These are phyloP conservation scores for Emberiza fucata DNA, from an alignment of 2,113 vertebrate species.

Conservation along the genomic window DNA sequence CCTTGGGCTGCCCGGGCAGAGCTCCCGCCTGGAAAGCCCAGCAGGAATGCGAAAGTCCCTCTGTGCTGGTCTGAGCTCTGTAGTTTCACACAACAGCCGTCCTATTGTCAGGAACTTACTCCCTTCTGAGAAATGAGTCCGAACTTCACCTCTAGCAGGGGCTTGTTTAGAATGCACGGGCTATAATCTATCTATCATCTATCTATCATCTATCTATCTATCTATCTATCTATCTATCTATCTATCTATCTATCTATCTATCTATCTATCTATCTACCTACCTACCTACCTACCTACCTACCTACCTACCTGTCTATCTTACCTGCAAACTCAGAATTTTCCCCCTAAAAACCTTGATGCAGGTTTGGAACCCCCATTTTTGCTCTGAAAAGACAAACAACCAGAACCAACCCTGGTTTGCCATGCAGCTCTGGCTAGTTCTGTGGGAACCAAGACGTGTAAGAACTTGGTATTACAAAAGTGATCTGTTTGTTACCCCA, in stretches of 20 bases:
- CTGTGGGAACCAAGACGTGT: not conserved
- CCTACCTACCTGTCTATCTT: not conserved
- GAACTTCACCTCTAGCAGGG: not conserved
- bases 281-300: not conserved
- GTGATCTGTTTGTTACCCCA: accelerated
- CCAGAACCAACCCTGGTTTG: not conserved
- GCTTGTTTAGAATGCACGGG: not conserved
- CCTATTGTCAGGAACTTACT: not conserved
- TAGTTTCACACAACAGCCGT: not conserved
- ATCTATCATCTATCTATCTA: not conserved
- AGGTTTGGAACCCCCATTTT: not conserved
- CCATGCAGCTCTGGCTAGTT: not conserved
- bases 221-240: not conserved
- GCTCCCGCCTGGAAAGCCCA: not conserved
- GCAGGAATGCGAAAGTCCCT: constrained; percentile 7
- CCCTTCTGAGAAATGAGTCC: not conserved
- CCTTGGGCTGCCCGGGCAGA: not conserved
- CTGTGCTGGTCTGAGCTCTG: not conserved
- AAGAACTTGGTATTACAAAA: not conserved
- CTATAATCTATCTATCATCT: not conserved
- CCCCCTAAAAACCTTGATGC: not conserved
- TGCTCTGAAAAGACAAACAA: not conserved
- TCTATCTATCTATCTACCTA: not conserved
- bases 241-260: not conserved
- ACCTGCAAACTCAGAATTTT: not conserved